Evolutionary conservation across 64 coral and sea anemone genomes (phyloP), one percentile per base, ranked within the genome.

Genomic region (Hydrozoanthus tunicans): DNA sequence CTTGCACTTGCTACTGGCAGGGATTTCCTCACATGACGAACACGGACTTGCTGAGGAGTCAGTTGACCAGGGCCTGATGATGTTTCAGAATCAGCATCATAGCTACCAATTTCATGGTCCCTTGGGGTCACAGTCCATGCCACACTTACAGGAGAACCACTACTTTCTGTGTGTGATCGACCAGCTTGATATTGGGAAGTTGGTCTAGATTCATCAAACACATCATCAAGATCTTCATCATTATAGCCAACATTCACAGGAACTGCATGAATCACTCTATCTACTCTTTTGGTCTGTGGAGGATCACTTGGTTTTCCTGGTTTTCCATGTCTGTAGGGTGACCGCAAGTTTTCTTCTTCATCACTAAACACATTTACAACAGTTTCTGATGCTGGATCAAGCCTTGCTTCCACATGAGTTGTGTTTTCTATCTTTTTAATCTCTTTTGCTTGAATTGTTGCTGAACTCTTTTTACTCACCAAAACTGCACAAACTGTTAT

Each of bases 11-110:
- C 77, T 1, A 78, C 83, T 76, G 80, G 88, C 11, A 91, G 59
- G 20, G 92, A 86, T 70, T 69, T 26, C 13, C 85, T 80, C 62
- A 92, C 93, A 23, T 96, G 89, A 6, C 70, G 88, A 83, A 71
- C 81, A 26, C 66, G 91, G 1, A 86, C 82, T 61, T 88, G 91
- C 51, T 91, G 82, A 69, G 95, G 92, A 15, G 93, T 75, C n/a
- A 88, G 70, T 73, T 88, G 11, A 13, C 92, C 93, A 51, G 86
- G 93, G 8, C 91, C 81, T 80, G 95, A 96, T 58, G 95, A 96
- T 9, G 95, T 96, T 64, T 96, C 95, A 10, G 95, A 96, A 73
- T 96, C 95, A 51, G 95, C 95, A 92, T 96, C 95, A 75, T 93
- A 94, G 43, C 94, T 93, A 76, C 65, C 59, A 23, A 68, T 7